Evolutionary conservation across 1,140 invertebrate species (phyloP).

Genomic region (Patella vulgata): DNA sequence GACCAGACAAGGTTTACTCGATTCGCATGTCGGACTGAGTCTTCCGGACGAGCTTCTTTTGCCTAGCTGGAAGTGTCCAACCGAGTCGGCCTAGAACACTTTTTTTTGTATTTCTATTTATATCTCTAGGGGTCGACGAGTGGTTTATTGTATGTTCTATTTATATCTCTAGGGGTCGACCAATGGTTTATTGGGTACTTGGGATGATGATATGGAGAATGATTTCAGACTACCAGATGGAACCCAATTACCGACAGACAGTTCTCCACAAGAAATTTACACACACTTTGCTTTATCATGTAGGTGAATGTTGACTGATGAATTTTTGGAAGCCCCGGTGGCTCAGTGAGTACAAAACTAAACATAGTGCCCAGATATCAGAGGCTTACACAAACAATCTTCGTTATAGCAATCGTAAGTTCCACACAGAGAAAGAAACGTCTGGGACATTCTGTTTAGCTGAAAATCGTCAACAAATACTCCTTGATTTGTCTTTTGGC

Average conservation of each 20-base stretch:
- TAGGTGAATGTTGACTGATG: conserved; percentile 2
- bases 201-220: conserved; percentile 11
- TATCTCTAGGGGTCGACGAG: no score
- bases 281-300: conserved; percentile 10
- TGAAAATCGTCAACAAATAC: no score
- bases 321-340: not conserved
- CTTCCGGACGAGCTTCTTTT: no score
- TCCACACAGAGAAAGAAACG: not conserved
- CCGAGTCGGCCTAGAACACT: no score
- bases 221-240: conserved; percentile 11
- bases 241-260: not conserved
- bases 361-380: conserved; percentile 7
- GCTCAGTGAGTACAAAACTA: conserved; percentile 15
- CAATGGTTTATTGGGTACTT: conserved; percentile 19
- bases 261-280: not conserved
- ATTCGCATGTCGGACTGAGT: no score
- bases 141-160: no score
- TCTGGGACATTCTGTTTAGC: no score
- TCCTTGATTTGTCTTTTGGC: no score
- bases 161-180: not conserved
- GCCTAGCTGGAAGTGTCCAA: no score
- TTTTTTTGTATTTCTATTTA: no score
- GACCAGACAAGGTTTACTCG: no score
- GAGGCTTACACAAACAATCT: not conserved
- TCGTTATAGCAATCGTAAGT: not conserved